A percentile compares a stretch with the other conserved stretches of the same genome.
Conservation (phyloP, 2,888 invertebrate species). For the Mycogona germanica region DNA sequence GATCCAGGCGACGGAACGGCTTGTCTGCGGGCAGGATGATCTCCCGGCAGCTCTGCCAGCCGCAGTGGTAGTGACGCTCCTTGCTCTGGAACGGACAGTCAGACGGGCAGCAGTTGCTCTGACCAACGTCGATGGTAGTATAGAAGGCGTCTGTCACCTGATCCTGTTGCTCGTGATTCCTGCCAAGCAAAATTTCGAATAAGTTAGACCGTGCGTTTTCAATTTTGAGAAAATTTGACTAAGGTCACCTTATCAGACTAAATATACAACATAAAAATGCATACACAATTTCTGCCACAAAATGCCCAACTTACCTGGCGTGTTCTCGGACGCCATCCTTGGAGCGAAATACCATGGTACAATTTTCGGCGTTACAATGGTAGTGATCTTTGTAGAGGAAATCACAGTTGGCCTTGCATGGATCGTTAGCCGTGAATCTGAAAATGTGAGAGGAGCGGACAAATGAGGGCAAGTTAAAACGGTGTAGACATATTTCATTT, state of each 20-base stretch:
- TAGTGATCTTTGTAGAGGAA: conserved; percentile 67
- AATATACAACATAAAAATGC: too few relatives aligned
- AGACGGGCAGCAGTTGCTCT: conserved; percentile 42
- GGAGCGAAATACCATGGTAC: conserved; percentile 51
- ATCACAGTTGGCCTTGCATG: conserved; percentile 42
- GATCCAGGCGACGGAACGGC: conserved; percentile 66
- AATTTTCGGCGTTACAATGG: conserved; percentile 68
- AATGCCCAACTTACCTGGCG: conserved; percentile 41
- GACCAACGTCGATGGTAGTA: conserved; percentile 48
- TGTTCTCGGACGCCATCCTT: conserved; percentile 66
- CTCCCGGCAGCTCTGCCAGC: conserved; percentile 69
- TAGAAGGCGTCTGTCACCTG: conserved; percentile 67
- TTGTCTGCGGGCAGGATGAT: conserved; percentile 63
- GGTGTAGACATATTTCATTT: background rate
- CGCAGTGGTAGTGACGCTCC: conserved; percentile 78
- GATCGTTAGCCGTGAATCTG: conserved; percentile 38
- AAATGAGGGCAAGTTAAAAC: background rate
- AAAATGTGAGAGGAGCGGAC: conserved; percentile 3
- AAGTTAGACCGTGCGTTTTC: background rate
- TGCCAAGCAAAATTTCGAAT: conserved; percentile 23
- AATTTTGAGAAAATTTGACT: background rate
- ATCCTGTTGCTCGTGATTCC: conserved; percentile 76
- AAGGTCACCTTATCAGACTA: background rate
- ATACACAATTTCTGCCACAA: background rate
- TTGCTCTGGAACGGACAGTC: conserved; percentile 59